Percentiles rank a stretch among this genome's conserved stretches.
Conservation (phyloP, 2,888 invertebrate species). For the Melanophora roralis region DNA sequence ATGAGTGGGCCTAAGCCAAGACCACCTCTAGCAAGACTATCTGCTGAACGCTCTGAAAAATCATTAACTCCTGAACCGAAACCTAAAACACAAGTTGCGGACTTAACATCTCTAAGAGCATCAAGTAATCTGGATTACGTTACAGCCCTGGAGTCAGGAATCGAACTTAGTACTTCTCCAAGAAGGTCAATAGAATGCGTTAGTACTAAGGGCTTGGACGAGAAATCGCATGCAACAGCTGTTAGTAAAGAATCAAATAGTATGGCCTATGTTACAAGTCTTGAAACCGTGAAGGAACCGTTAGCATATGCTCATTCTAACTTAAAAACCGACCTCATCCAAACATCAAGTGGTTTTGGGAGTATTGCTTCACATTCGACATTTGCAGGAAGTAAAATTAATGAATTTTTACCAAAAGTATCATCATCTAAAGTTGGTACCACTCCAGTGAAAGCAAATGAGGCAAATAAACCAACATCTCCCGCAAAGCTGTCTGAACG, state of each 20-base stretch:
- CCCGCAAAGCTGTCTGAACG: conserved; percentile 69
- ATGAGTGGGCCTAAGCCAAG: conserved; percentile 67
- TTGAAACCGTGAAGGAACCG: conserved; percentile 42
- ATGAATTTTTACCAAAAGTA: conserved; percentile 68
- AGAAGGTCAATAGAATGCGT: conserved; percentile 18
- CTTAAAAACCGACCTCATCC: not conserved
- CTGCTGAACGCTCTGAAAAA: conserved; percentile 60
- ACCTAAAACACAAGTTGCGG: not conserved
- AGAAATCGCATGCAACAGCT: not conserved
- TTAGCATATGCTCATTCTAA: conserved; percentile 33
- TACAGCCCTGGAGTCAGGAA: not conserved
- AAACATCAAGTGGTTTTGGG: conserved; percentile 31
- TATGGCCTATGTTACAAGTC: conserved; percentile 23
- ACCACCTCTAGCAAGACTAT: conserved; percentile 63
- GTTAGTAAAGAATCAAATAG: conserved; percentile 45
- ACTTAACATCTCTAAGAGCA: not conserved
- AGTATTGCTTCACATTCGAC: conserved; percentile 43
- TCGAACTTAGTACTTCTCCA: not conserved
- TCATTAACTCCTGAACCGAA: conserved; percentile 41
- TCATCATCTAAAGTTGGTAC: conserved; percentile 72
- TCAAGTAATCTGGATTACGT: not conserved
- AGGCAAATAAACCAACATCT: conserved; percentile 13
- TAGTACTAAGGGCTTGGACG: not conserved
- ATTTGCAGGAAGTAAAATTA: conserved; percentile 57
- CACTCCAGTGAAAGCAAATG: conserved; percentile 12